Base-by-base conservation (phyloP, 23 tunicate genomes). In the Trididemnum clinides region DNA sequence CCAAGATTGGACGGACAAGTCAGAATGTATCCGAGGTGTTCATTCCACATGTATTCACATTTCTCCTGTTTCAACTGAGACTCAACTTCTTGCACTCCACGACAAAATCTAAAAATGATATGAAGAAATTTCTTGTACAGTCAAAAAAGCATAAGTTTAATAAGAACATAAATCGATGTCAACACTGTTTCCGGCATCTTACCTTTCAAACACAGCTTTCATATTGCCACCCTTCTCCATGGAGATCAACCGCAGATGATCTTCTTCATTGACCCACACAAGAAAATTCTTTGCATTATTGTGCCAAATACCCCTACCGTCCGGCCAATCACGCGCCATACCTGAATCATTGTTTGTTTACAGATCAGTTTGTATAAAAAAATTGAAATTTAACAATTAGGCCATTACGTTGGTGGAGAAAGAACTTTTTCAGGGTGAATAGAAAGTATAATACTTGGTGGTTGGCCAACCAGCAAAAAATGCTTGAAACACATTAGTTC, bases 241-340 rank as follows among this genome's bases (percentile, higher is more conserved):
- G 30, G 96, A 91, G 23, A 91, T 86, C 28, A 91, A 76, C 10
- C 96, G 88, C 44, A 85, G 77, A 58, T 91, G 96, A 50, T 91
- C 96, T 51, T 91, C 96, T 58, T 91, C 96, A 39, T 91, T 91
- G 4, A 91, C 87, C 96, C 96, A 91, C 1, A 91, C 96, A 23
- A 91, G 84, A 77, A 91, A 86, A 83, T 91, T 91, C 90, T 91
- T 86, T 31, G 64, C 28, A 65, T 86, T 76, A 85, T 91, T 91
- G 84, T 86, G 90, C 88, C 87, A 91, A 28, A 91, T 91, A 10
- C 96, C 98, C 26, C 98, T 78, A n/a, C 73, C 98, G 58, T 93
- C 98, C n/a, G 98, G 98, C 98, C 98, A 93, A 39, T 93, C 92
- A 28, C 98, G 93, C 3, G 97, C 97, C 91, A 92, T 92, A 12